These are phyloP conservation scores for Ceyx melanurus DNA, from an alignment of 2,113 vertebrate genomes.

Conservation along the genomic window DNA sequence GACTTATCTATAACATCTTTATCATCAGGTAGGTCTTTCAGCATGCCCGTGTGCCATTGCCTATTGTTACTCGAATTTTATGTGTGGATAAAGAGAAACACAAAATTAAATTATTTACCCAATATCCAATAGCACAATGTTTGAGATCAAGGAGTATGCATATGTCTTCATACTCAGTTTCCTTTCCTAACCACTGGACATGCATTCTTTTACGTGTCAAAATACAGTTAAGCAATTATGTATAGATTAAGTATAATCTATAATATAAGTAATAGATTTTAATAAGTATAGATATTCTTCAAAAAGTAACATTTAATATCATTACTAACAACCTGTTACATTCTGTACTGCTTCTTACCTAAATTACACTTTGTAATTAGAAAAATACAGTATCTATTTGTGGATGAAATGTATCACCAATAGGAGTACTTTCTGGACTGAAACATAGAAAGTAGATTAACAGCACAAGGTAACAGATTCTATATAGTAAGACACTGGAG, in stretches of 20 bases:
- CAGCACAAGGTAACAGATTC: not conserved
- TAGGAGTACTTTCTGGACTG: not conserved
- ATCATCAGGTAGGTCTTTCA: not conserved
- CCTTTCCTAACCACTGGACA: not conserved
- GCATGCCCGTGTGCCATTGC: not conserved
- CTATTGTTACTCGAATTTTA: not conserved
- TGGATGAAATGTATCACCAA: not conserved
- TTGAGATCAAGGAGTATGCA: not conserved
- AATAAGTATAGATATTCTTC: not conserved
- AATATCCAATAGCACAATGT: not conserved
- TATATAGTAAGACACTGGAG: not conserved
- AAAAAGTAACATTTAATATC: not conserved
- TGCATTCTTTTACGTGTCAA: not conserved
- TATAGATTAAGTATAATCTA: too few species aligned
- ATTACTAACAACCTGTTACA: not conserved
- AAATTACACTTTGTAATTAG: not conserved
- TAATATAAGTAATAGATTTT: too few species aligned
- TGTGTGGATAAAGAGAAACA: not conserved
- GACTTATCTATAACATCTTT: not conserved
- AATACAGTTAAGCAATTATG: not conserved
- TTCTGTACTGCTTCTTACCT: not conserved
- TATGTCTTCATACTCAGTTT: not conserved
- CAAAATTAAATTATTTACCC: not conserved
- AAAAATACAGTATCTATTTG: not conserved
- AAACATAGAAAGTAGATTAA: not conserved